These are phyloP conservation scores for Oophaga pumilio DNA, from an alignment of 2,113 vertebrate species.

Conservation along the genomic window DNA sequence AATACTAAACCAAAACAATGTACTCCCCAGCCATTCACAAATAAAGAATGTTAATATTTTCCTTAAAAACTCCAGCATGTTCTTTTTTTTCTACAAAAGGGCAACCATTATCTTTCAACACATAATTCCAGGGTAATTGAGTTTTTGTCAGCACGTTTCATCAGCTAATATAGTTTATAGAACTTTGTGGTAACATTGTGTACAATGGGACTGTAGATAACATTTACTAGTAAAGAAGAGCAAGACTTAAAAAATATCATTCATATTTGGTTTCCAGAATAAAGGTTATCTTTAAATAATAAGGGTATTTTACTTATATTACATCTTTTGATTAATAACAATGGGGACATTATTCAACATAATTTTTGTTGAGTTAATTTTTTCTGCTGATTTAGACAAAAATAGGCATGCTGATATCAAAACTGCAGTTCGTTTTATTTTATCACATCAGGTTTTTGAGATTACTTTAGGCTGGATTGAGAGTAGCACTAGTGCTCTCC, in stretches of 20 bases:
- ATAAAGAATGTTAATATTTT: conserved; percentile 21
- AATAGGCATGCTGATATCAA: too few species aligned
- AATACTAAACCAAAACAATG: conserved; percentile 5
- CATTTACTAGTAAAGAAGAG: neutral
- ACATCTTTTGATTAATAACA: too few species aligned
- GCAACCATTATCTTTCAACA: neutral
- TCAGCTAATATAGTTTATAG: neutral
- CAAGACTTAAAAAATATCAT: neutral
- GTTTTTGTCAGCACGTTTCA: neutral
- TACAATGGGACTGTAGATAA: neutral
- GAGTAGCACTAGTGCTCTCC: too few species aligned
- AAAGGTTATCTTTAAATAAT: neutral
- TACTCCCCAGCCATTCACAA: conserved; percentile 9
- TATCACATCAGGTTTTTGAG: too few species aligned
- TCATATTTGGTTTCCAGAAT: neutral
- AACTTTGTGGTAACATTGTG: neutral
- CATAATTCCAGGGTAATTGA: neutral
- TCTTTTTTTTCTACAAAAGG: neutral
- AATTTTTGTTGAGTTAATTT: too few species aligned
- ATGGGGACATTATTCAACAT: too few species aligned
- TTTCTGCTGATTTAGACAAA: too few species aligned
- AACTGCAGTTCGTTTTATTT: too few species aligned
- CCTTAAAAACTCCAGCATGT: neutral
- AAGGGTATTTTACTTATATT: too few species aligned
- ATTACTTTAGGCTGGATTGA: too few species aligned